A percentile compares a stretch with the other conserved stretches of the same genome.
phyloP scores from a whole-genome alignment of 1,140 invertebrate species.

The Odontomachus brunneus region DNA sequence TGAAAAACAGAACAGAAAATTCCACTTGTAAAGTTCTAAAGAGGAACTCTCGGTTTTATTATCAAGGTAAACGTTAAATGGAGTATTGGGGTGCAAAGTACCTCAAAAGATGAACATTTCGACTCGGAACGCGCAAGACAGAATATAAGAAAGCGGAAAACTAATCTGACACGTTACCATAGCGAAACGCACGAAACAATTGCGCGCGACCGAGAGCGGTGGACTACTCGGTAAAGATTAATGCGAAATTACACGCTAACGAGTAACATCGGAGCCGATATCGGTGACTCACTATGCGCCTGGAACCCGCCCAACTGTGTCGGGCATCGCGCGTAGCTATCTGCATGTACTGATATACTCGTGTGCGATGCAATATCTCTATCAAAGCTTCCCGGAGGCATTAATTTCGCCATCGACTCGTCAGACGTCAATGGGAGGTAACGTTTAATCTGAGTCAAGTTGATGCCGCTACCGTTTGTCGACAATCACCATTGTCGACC shows the following conservation, averaged over 20 bases:
- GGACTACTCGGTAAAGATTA: slow-evolving; percentile 22
- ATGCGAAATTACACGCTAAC: slow-evolving; percentile 44
- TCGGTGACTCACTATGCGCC: slow-evolving; percentile 1
- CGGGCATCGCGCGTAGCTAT: slow-evolving; percentile 3
- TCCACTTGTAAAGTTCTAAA: too few species aligned
- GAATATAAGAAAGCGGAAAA: too few species aligned
- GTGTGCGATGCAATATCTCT: slow-evolving; percentile 32
- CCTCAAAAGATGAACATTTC: too few species aligned
- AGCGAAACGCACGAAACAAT: too few species aligned
- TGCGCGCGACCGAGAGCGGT: neutral
- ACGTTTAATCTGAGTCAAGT: slow-evolving; percentile 57
- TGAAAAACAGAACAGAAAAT: too few species aligned
- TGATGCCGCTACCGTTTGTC: slow-evolving; percentile 22
- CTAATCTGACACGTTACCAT: too few species aligned
- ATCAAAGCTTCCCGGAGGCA: slow-evolving; percentile 49
- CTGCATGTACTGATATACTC: neutral
- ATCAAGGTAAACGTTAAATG: too few species aligned
- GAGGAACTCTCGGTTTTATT: too few species aligned
- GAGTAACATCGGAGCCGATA: slow-evolving; percentile 20
- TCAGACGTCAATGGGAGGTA: slow-evolving; percentile 9
- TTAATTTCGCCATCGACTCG: slow-evolving; percentile 61
- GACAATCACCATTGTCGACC: neutral
- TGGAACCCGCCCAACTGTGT: slow-evolving; percentile 54
- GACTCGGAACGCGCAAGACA: too few species aligned
- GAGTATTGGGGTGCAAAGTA: too few species aligned